These are phyloP conservation scores for Riparia riparia DNA, from an alignment of 2,113 vertebrate genomes.

Conservation along the genomic window DNA sequence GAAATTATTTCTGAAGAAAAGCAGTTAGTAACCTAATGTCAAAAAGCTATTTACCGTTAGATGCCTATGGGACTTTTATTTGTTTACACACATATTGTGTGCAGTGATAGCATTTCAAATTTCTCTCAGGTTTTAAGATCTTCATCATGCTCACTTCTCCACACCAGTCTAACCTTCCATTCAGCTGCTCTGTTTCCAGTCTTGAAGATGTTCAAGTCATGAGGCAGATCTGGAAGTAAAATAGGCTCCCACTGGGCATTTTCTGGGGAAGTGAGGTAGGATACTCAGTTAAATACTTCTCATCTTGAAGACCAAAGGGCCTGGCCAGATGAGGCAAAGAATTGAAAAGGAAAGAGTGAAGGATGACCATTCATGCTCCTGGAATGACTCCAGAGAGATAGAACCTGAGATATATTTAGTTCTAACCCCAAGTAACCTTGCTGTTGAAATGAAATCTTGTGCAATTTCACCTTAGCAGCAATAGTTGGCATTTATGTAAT, in stretches of 20 bases:
- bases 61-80: neutral
- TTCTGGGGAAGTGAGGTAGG: neutral
- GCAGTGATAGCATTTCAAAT: neutral
- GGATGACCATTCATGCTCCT: neutral
- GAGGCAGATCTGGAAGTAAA: neutral
- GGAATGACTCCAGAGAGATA: neutral
- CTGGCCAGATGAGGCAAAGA: neutral
- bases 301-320: neutral
- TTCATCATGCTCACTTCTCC: neutral
- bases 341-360: neutral
- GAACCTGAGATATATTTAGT: slow-evolving; percentile 29
- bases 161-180: neutral
- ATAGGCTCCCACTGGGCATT: neutral
- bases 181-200: neutral
- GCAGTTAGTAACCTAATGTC: neutral
- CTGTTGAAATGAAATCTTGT: slow-evolving; percentile 13
- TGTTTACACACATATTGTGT: neutral
- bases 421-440: neutral
- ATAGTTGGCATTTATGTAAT: neutral
- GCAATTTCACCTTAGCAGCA: slow-evolving; percentile 19
- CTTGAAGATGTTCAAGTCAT: neutral
- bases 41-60: neutral
- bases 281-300: neutral
- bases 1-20: slow-evolving; percentile 24
- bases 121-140: neutral